Base-by-base conservation (phyloP, 2,888 invertebrate genomes). In the Globia sparganii region DNA sequence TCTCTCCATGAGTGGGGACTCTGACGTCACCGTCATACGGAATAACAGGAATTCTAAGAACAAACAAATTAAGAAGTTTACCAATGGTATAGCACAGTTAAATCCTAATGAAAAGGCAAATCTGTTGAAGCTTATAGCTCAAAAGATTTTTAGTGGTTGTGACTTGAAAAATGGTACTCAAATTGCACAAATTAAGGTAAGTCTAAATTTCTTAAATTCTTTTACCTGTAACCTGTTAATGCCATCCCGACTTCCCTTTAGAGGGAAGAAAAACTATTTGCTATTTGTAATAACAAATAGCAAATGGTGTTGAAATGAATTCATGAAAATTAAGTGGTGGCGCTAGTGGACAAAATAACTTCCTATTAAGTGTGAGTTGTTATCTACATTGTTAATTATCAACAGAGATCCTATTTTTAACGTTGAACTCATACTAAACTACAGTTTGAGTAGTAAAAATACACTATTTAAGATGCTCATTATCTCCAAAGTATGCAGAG, bases 61-160 rank as follows among this genome's bases (percentile, higher is more conserved):
- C 1, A 86, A 77, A 34, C 87, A 92, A 61, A 87, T 95, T 59
- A 86, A 85, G 25, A 93, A 90, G 31, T 93, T 95, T 78, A 92
- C 92, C 0, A 91, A 88, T n/a, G 94, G 94, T 5, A 93, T 96
- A 21, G 91, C 92, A 1, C 92, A 93, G 28, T 80, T 96, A 72
- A 91, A 93, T 80, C 81, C 91, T 0, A 85, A 87, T 0, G 93
- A 95, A n/a, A 94, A 94, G 77, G 92, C 92, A 0, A 92, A 92
- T 37, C 80, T 96, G 0, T 85, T 96, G 58, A 92, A 94, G 62
- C 77, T 92, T 25, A 95, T 96, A 2, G 92, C 95, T 0, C 86
- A 94, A 68, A 95, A 93, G 46, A 93, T 96, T 61, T 94, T 96
- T 53, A 93, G 77, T 78, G 95, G 95, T 0, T 95, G 95, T 59